phyloP scores from a whole-genome alignment of 1,140 invertebrate genomes.

The Papilio helenus region DNA sequence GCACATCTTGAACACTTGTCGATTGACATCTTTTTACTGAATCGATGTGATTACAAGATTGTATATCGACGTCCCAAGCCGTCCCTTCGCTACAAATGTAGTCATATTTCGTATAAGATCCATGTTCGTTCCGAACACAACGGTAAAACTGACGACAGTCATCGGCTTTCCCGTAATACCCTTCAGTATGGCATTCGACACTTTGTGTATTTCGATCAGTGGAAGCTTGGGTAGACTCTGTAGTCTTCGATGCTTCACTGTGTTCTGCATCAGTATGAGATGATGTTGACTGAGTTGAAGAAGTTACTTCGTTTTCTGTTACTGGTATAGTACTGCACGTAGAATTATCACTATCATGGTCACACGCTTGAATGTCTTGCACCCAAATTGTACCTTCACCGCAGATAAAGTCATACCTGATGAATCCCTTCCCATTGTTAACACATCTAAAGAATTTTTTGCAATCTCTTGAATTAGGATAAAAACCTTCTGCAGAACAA shows the following conservation, averaged over 20 bases:
- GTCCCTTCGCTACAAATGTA: no score
- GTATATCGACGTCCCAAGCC: no score
- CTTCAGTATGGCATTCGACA: no score
- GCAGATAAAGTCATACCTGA: constrained; percentile 88
- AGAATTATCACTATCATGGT: constrained; percentile 84
- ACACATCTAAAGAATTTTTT: constrained; percentile 91
- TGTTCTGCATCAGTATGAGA: background rate
- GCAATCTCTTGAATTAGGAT: constrained; percentile 87
- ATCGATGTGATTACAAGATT: no score
- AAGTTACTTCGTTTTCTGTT: constrained; percentile 45
- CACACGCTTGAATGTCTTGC: constrained; percentile 86
- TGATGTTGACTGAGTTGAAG: constrained; percentile 34
- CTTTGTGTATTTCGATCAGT: no score
- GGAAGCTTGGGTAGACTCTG: no score
- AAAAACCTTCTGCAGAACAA: constrained; percentile 85
- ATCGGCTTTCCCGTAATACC: no score
- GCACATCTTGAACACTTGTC: constrained; percentile 31
- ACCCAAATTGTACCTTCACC: constrained; percentile 90
- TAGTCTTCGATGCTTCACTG: no score
- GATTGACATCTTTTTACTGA: no score
- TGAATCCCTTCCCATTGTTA: constrained; percentile 84
- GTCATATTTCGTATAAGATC: no score
- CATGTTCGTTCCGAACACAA: no score
- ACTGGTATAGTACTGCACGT: constrained; percentile 54
- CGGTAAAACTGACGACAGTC: no score